Evolutionary conservation across 2,113 vertebrate species (phyloP), one percentile per base, ranked within the genome.

Genomic region (Oceanites oceanicus): DNA sequence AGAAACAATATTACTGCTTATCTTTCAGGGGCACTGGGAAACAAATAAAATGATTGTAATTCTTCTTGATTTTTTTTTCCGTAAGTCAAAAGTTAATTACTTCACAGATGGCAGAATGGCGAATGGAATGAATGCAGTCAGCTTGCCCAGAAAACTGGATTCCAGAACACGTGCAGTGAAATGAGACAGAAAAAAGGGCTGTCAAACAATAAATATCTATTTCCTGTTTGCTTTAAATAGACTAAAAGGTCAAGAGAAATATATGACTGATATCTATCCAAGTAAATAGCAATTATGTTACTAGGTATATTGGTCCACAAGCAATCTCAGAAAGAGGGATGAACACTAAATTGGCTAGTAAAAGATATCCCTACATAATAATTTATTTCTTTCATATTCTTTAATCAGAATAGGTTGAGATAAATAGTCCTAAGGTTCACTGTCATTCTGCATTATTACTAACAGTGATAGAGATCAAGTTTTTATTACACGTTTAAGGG

Each of bases 31-130:
- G 17, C 47, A 92, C 53, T 80, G 73, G 36, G 59, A 95, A 97
- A 96, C 76, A 96, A 94, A 96, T 66, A 73, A 71, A 96, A 84
- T 88, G 2, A 88, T 82, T 96, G 91, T 87, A 93, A 92, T 96
- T 96, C 88, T 91, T 95, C 75, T 55, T 87, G 15, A 68, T 92
- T 96, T 95, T 95, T 38, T 96, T 94, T 78, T 30, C 90, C 45
- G 52, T 91, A 97, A 98, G 98, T 98, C 98, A 98, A 95, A 98
- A 98, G 98, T 98, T 99, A 98, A 99, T 99, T 98, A 98, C 96
- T 87, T 96, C 98, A 98, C 98, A 99, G 98, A 98, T 98, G 98
- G 98, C 88, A 96, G 98, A 97, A 96, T 86, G 92, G 92, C 30
- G 20, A 96, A 89, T 82, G 62, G 86, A 96, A 95, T 53, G 26